These are phyloP conservation scores for Acromyrmex heyeri DNA, from an alignment of 1,140 invertebrate genomes.

Conservation along the genomic window DNA sequence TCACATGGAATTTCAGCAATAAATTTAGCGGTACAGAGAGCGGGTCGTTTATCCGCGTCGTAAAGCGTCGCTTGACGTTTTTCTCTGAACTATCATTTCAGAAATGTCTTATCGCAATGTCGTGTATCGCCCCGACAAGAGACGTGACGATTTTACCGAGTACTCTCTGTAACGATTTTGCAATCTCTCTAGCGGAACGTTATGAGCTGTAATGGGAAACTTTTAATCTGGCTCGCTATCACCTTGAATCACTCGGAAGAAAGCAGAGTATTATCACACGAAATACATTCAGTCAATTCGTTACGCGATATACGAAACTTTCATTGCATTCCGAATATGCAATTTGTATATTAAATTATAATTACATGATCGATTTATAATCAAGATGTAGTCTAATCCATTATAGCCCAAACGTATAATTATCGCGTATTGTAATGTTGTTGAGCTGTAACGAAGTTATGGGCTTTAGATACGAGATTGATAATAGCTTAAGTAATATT, in stretches of 20 bases:
- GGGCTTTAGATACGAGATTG: slow-evolving; percentile 26
- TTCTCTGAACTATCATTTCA: slow-evolving; percentile 22
- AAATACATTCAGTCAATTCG: slow-evolving; percentile 21
- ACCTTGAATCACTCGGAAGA: background rate
- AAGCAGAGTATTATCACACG: background rate
- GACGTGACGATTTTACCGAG: slow-evolving; percentile 45
- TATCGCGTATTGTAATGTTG: slow-evolving; percentile 27
- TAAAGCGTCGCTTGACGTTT: slow-evolving; percentile 15
- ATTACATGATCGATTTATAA: slow-evolving; percentile 11
- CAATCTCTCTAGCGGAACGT: slow-evolving; percentile 5
- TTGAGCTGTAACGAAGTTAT: background rate
- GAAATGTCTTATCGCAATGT: slow-evolving; percentile 29
- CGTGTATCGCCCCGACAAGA: slow-evolving; percentile 15
- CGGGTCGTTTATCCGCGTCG: slow-evolving; percentile 37
- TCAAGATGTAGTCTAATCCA: background rate
- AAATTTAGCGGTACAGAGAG: slow-evolving; percentile 45
- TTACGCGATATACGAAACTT: background rate
- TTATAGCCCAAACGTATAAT: slow-evolving; percentile 31
- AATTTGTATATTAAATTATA: slow-evolving; percentile 8
- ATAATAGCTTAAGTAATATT: slow-evolving; percentile 13
- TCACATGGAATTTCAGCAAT: slow-evolving; percentile 55
- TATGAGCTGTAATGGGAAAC: slow-evolving; percentile 31
- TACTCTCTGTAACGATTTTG: slow-evolving; percentile 15
- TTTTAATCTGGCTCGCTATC: background rate
- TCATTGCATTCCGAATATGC: background rate